Conservation (phyloP, 2,113 vertebrate genomes). For the Elgaria multicarinata region DNA sequence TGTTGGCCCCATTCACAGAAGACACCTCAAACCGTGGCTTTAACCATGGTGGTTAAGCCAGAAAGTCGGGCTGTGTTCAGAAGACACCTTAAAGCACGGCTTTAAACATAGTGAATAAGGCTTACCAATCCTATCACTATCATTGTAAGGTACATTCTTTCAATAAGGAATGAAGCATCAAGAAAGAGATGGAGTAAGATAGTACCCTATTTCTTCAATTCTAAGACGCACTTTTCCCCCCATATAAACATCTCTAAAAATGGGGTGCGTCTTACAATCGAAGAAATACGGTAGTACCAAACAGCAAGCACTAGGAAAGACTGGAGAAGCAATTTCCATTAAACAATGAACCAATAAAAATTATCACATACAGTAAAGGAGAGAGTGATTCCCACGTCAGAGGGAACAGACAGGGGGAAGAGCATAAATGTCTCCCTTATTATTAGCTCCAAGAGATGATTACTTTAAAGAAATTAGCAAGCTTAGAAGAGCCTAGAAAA, state of each 20-base stretch:
- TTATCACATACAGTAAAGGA: not conserved
- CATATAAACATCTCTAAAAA: no score
- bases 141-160: no score
- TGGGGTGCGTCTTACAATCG: no score
- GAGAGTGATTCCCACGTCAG: constrained; percentile 11
- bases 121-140: not conserved
- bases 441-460: constrained; percentile 5
- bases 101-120: no score
- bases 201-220: no score
- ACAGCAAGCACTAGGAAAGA: not conserved
- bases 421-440: constrained; percentile 45
- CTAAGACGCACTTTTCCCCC: no score
- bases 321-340: not conserved
- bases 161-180: not conserved
- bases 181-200: not conserved
- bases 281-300: no score
- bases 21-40: no score
- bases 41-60: no score
- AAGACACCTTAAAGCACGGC: no score
- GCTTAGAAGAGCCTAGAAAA: constrained; percentile 5
- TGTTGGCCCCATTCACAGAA: no score
- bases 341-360: not conserved
- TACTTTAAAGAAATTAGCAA: constrained; percentile 38
- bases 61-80: no score
- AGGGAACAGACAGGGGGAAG: constrained; percentile 29